Evolutionary conservation across 2,113 vertebrate species (phyloP).

Genomic region (Tautogolabrus adspersus): DNA sequence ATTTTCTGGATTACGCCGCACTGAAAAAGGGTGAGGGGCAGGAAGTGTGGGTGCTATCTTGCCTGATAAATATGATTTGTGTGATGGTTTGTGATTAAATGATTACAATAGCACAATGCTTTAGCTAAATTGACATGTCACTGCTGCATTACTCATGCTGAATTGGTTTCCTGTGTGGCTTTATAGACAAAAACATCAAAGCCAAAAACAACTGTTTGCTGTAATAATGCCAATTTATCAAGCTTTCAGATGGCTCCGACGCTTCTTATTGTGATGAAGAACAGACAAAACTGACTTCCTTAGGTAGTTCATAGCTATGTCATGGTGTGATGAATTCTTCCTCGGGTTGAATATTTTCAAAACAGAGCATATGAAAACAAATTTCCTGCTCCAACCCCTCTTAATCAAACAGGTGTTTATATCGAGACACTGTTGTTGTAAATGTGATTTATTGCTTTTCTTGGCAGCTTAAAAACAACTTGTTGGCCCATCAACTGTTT

Average conservation of each 20-base stretch:
- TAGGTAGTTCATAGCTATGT: not conserved
- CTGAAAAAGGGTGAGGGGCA: constrained; percentile 30
- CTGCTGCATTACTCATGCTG: constrained; percentile 28
- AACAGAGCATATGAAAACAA: not conserved
- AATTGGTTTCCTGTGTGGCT: constrained; percentile 44
- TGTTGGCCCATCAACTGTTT: not conserved
- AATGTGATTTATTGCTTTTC: not conserved
- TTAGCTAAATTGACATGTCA: constrained; percentile 44
- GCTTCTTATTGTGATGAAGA: constrained; percentile 8
- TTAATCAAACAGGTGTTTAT: constrained; percentile 3
- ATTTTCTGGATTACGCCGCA: constrained; percentile 72
- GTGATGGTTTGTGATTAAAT: constrained; percentile 48
- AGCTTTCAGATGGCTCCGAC: constrained; percentile 11
- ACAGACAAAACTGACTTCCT: constrained; percentile 2
- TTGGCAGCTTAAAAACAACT: constrained; percentile 3
- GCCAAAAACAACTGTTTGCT: not conserved
- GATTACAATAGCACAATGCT: constrained; percentile 37
- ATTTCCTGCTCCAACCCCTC: constrained; percentile 5
- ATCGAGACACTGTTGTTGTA: not conserved
- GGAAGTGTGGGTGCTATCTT: constrained; percentile 32
- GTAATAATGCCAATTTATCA: constrained; percentile 28
- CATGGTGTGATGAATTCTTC: not conserved
- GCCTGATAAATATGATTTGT: constrained; percentile 54
- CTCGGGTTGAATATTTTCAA: not conserved
- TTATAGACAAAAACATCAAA: constrained; percentile 18